phyloP scores from a whole-genome alignment of 2,888 invertebrate genomes.

The Drosophila engyochracea region DNA sequence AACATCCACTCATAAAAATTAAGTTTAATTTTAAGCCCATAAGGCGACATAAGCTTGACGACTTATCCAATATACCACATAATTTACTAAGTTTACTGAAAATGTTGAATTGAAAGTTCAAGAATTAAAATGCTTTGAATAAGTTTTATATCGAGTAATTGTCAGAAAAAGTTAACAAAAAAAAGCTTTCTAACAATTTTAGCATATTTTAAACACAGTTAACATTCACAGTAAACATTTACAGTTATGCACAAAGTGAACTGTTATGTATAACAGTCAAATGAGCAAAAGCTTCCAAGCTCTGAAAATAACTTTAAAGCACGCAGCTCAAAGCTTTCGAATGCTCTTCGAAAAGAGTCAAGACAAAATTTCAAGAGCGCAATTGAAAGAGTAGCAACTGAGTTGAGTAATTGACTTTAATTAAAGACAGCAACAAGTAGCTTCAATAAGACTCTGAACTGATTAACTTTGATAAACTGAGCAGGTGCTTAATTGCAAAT shows the following conservation, averaged over 20 bases:
- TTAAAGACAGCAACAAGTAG: conserved; percentile 38
- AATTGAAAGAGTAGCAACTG: neutral
- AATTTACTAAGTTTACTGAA: neutral
- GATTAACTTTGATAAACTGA: neutral
- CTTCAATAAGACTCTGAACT: neutral
- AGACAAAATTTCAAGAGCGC: neutral
- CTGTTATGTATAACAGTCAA: conserved; percentile 36
- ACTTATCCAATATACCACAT: neutral
- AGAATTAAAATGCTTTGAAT: neutral
- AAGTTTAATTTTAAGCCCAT: neutral
- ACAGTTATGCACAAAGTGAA: neutral
- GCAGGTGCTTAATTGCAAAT: neutral
- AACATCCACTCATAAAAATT: neutral
- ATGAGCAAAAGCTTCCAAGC: conserved; percentile 32
- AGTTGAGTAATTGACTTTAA: neutral
- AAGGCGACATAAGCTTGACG: neutral
- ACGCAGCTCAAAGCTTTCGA: conserved; percentile 9
- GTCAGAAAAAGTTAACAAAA: neutral
- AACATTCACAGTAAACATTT: neutral
- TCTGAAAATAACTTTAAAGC: conserved; percentile 14
- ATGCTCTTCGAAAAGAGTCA: neutral
- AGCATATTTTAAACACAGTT: neutral
- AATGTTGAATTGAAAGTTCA: neutral
- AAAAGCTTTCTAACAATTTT: neutral
- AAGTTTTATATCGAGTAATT: neutral